Evolutionary conservation across 2,888 invertebrate genomes (phyloP), one percentile per base, ranked within the genome.

Genomic region (Conchocele bisecta): DNA sequence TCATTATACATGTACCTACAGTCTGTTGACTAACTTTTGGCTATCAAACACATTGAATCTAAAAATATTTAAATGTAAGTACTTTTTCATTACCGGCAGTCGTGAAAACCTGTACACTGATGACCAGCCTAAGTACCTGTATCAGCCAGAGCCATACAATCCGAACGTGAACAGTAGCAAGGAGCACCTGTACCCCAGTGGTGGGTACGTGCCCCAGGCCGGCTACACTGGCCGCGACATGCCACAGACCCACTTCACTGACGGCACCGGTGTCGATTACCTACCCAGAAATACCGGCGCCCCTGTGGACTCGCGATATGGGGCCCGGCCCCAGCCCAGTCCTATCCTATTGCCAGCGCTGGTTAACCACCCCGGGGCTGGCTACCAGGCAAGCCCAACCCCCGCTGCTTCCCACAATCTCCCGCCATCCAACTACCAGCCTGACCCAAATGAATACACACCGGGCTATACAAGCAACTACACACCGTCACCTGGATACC

Each of bases 251-350:
- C 66, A 76, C 33, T 76, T 71, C 42, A 66, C 39, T 53, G 72
- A 69, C 53, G 54, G 59, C 13, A 44, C 72, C 26, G 76, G 76
- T 29, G 48, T 69, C 15, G 72, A 76, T 41, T 76, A 76, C 56
- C 50, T 76, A 24, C 76, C 76, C 11, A 44, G 69, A 35, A 65
- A 73, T 22, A 59, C 65, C 15, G 60, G 69, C 44, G 66, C 61
- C 15, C 72, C 76, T 7, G 54, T 63, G 50, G 60, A 73, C 50
- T 22, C 29, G 35, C 22, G 41, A 50, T 60, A 50, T 60, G 60
- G 67, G 22, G 22, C 59, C 7, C 17, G 11, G 1, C 48, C 53
- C 26, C 22, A 22, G 6, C 13, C 53, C 13, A 3, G 22, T 28
- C 24, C 26, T 20, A 51, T 17, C 17, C 50, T 6, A n/a, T 37